These are phyloP conservation scores for Ictalurus furcatus DNA, from an alignment of 2,113 vertebrate genomes.

Conservation along the genomic window DNA sequence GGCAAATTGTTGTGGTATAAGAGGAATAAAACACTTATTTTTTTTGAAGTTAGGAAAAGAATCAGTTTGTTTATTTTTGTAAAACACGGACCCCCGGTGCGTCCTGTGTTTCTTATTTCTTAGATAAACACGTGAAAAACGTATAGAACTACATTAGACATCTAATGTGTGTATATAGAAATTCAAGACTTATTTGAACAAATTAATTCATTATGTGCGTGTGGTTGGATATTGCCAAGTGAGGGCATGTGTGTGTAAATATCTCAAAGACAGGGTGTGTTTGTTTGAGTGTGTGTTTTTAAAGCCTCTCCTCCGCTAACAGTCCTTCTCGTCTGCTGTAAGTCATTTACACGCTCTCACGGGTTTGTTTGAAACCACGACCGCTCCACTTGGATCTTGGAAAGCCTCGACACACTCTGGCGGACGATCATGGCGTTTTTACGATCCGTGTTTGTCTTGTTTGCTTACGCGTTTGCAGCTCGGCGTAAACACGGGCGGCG, in stretches of 20 bases:
- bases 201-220: neutral
- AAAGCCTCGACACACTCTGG: constrained; percentile 21
- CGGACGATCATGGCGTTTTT: constrained; percentile 1
- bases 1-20: neutral
- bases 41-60: neutral
- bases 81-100: neutral
- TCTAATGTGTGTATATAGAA: neutral
- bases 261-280: neutral
- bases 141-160: neutral
- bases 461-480: constrained; percentile 28
- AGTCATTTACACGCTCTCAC: neutral
- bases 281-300: neutral
- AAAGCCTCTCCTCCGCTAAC: constrained; percentile 1
- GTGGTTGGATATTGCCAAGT: neutral
- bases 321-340: neutral
- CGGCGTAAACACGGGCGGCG: constrained; percentile 16
- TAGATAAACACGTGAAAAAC: neutral
- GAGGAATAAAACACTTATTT: neutral
- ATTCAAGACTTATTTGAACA: neutral
- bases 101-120: neutral
- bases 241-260: neutral
- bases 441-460: constrained; percentile 14
- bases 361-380: constrained; percentile 29
- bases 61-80: neutral
- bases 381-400: neutral